phyloP scores from a whole-genome alignment of 2,113 vertebrate genomes.

The Ibidorhyncha struthersii region DNA sequence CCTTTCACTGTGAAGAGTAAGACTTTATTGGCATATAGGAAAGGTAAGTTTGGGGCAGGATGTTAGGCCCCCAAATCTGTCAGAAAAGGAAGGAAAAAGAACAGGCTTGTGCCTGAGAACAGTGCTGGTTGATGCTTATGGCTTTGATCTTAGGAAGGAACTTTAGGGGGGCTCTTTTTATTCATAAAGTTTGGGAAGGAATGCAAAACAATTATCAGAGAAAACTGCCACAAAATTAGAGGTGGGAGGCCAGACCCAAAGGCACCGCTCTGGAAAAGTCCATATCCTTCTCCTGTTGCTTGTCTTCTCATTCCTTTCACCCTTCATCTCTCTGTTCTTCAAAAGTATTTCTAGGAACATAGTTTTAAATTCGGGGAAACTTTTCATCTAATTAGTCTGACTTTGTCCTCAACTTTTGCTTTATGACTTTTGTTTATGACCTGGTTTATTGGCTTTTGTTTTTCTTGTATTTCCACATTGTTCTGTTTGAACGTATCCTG shows the following conservation, averaged over 20 bases:
- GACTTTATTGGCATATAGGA: neutral
- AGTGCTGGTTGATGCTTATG: neutral
- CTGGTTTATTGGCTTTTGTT: neutral
- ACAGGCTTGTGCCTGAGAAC: neutral
- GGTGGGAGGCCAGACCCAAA: neutral
- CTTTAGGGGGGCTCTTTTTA: neutral
- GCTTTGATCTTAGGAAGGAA: neutral
- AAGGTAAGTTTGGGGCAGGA: neutral
- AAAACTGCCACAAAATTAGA: neutral
- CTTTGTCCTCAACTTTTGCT: neutral
- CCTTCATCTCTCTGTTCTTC: neutral
- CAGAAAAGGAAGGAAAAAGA: neutral
- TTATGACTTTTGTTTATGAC: neutral
- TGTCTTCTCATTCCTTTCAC: neutral
- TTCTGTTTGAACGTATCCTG: neutral
- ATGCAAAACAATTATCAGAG: neutral
- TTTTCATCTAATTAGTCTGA: neutral
- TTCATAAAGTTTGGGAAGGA: neutral
- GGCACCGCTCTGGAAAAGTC: neutral
- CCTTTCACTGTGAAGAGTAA: neutral
- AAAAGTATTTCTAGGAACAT: neutral
- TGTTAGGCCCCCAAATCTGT: neutral
- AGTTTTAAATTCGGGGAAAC: neutral
- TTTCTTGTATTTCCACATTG: neutral
- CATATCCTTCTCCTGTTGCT: neutral